These are phyloP conservation scores for Euglossa dilemma DNA, from an alignment of 1,140 invertebrate species.

Conservation along the genomic window DNA sequence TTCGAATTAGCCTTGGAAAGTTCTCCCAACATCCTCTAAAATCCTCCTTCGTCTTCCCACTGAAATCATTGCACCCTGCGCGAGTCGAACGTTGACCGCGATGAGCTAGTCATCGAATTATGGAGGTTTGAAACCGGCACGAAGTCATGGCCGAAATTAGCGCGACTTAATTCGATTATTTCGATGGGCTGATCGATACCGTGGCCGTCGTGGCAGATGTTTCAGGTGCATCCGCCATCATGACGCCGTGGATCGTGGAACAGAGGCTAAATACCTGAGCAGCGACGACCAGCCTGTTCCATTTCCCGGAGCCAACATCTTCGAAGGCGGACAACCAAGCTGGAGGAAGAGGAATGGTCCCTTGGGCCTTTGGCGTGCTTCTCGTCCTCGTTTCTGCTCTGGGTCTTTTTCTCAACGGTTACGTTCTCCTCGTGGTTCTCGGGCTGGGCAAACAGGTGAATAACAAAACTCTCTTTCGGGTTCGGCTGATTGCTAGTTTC, in stretches of 20 bases:
- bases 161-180: conserved; percentile 11
- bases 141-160: neutral
- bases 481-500: neutral
- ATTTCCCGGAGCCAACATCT: conserved; percentile 6
- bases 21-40: neutral
- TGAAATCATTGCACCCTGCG: neutral
- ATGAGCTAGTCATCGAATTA: neutral
- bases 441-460: conserved; percentile 77
- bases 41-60: neutral
- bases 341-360: conserved; percentile 79
- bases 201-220: neutral
- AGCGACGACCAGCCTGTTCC: neutral
- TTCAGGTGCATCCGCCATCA: conserved; percentile 29
- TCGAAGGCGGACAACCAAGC: conserved; percentile 25
- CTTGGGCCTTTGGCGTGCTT: conserved; percentile 84
- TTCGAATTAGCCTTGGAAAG: neutral
- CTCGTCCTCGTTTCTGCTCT: conserved; percentile 84
- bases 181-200: neutral
- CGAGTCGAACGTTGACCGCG: neutral
- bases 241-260: neutral
- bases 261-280: neutral
- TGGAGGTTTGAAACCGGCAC: neutral
- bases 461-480: neutral
- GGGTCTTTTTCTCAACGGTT: conserved; percentile 85
- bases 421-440: conserved; percentile 83